Conservation (phyloP, 2,888 invertebrate genomes). For the Labia minor region DNA sequence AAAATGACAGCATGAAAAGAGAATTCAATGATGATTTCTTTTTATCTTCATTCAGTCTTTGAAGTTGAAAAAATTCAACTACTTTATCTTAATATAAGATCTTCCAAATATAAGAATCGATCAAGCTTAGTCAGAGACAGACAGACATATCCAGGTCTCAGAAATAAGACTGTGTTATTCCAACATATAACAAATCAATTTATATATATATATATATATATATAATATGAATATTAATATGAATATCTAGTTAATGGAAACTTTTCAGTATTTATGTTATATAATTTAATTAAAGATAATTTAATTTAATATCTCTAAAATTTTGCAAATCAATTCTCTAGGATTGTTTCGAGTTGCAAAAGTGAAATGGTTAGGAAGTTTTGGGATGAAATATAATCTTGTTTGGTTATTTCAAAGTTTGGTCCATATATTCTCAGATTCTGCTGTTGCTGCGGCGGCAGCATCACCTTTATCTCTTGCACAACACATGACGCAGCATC, state of each 20-base stretch:
- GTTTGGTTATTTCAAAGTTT: conserved; percentile 13
- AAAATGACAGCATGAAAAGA: background rate
- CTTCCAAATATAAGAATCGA: background rate
- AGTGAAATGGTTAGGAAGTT: background rate
- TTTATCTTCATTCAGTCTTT: background rate
- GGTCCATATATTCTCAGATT: conserved; percentile 7
- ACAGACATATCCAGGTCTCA: background rate
- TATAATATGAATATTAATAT: too few species aligned
- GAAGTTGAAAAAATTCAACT: background rate
- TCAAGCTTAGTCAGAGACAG: background rate
- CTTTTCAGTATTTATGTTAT: too few species aligned
- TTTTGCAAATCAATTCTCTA: too few species aligned
- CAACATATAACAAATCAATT: background rate
- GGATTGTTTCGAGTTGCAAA: background rate
- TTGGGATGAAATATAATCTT: background rate
- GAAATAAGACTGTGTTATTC: too few species aligned
- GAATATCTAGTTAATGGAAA: too few species aligned
- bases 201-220: too few species aligned
- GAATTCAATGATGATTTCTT: conserved; percentile 6
- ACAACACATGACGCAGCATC: conserved; percentile 13
- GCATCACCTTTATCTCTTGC: background rate
- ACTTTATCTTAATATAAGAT: conserved; percentile 1
- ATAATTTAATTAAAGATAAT: too few species aligned
- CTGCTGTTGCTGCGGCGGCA: background rate
- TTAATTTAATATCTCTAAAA: background rate